Conservation (phyloP, 37 sponge, comb jelly and placozoan genomes). For the Dysidea cf. avara region DNA sequence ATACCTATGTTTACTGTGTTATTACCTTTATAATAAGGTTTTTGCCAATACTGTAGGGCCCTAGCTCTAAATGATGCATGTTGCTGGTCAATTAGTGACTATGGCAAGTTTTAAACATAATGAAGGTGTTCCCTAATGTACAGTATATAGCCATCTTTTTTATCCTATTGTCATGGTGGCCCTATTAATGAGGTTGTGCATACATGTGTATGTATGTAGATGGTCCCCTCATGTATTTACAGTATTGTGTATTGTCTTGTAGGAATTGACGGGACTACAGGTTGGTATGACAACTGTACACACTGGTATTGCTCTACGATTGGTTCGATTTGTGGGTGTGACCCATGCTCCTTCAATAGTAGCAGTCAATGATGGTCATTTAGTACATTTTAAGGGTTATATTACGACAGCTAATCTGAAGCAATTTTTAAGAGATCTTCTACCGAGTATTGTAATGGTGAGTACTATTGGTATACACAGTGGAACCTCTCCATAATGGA, state of each 20-base stretch:
- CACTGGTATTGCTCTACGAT: background rate
- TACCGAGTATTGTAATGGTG: background rate
- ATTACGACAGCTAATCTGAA: conserved; percentile 3
- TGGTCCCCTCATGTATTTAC: background rate
- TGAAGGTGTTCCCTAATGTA: no score
- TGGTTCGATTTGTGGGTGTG: conserved; percentile 42
- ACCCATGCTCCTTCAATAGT: conserved; percentile 53
- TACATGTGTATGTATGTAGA: background rate
- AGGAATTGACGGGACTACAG: conserved; percentile 30
- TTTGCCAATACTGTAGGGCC: no score
- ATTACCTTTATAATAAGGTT: no score
- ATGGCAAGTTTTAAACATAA: no score
- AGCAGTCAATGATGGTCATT: conserved; percentile 42
- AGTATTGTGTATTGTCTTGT: background rate
- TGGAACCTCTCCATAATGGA: no score
- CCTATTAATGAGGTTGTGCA: background rate
- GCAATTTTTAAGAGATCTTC: background rate
- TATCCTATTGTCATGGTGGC: background rate
- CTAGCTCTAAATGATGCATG: no score
- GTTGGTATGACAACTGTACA: conserved; percentile 58
- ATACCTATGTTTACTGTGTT: no score
- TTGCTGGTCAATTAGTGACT: no score
- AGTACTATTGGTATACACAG: no score
- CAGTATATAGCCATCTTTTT: no score
- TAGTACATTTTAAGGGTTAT: conserved; percentile 21